Evolutionary conservation across 2,113 vertebrate genomes (phyloP).

Genomic region (Corythornis madagascariensis): DNA sequence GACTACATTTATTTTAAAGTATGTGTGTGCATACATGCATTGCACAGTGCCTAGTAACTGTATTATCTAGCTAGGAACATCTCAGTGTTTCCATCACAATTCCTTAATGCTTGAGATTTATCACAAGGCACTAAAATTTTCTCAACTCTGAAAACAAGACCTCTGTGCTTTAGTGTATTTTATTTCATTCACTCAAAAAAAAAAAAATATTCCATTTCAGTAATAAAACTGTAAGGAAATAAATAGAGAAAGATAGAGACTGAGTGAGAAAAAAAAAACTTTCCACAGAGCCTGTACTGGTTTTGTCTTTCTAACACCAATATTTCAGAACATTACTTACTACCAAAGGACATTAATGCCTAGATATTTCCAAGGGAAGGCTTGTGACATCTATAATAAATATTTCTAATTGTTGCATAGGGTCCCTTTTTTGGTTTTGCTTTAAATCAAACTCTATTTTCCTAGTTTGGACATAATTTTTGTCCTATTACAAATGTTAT

Average conservation of each 20-base stretch:
- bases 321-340: not conserved
- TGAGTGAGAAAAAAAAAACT: not conserved
- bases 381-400: not conserved
- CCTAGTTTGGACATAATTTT: not conserved
- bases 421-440: not conserved
- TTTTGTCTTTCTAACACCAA: not conserved
- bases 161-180: not conserved
- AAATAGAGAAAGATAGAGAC: not conserved
- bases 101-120: not conserved
- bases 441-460: not conserved
- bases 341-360: not conserved
- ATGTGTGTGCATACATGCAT: not conserved
- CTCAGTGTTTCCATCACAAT: not conserved
- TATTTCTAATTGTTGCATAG: not conserved
- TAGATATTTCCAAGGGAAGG: not conserved
- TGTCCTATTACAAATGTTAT: not conserved
- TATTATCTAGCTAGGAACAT: not conserved
- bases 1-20: conserved; percentile 27
- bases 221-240: not conserved
- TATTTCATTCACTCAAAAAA: not conserved
- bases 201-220: not conserved
- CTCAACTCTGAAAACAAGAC: not conserved
- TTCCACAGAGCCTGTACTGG: not conserved
- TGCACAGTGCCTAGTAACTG: not conserved
- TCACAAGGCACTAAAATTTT: not conserved